phyloP scores from a whole-genome alignment of 1,140 invertebrate genomes.

The Cheumatopsyche charites region DNA sequence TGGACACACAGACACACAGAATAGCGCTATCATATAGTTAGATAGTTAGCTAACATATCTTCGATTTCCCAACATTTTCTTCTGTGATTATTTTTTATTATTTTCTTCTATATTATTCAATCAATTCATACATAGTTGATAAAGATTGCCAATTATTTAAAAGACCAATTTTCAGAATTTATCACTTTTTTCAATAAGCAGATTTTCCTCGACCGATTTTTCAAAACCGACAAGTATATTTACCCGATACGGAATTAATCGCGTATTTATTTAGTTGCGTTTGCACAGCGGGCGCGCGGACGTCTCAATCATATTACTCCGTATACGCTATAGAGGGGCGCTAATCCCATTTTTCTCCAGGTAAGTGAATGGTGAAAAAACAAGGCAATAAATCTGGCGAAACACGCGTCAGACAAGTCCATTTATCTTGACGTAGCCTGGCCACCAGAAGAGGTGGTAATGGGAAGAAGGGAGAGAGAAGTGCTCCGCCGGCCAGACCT shows the following conservation, averaged over 20 bases:
- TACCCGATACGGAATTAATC: background rate
- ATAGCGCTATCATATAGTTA: no score
- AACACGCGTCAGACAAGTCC: slow-evolving; percentile 37
- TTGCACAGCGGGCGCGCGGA: slow-evolving; percentile 4
- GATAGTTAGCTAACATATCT: no score
- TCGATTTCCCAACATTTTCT: no score
- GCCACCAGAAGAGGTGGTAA: background rate
- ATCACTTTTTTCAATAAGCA: no score
- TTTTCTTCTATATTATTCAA: no score
- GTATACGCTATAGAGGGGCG: slow-evolving; percentile 16
- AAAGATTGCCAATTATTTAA: no score
- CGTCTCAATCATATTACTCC: slow-evolving; percentile 33
- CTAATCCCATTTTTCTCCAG: slow-evolving; percentile 39
- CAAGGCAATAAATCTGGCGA: slow-evolving; percentile 38
- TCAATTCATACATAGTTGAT: no score
- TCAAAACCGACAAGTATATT: no score
- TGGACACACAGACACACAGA: no score
- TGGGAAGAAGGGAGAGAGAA: background rate
- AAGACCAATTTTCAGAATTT: no score
- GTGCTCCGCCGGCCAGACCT: slow-evolving; percentile 12
- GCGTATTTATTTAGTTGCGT: slow-evolving; percentile 20
- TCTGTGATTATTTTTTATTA: no score
- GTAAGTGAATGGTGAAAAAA: slow-evolving; percentile 40
- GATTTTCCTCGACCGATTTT: no score
- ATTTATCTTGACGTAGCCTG: slow-evolving; percentile 29